Conservation (phyloP, 2,797 vertebrate genomes). For the Channallabes apus region DNA sequence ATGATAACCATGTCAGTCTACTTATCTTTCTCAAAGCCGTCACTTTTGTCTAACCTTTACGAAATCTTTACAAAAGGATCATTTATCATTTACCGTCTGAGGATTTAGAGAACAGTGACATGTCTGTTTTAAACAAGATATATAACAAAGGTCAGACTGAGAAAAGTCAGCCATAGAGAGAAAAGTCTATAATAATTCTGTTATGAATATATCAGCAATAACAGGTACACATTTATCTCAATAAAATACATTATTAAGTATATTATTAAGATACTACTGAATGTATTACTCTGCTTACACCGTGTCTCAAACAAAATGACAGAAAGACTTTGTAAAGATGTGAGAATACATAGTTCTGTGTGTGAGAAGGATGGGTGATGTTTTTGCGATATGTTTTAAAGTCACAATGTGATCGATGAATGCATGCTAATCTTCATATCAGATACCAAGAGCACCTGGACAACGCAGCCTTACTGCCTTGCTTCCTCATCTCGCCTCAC, state of each 20-base stretch:
- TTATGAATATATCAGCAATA: not conserved
- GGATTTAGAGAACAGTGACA: not conserved
- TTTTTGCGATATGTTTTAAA: not conserved
- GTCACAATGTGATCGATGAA: not conserved
- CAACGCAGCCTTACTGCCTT: not conserved
- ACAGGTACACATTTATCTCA: too few relatives aligned
- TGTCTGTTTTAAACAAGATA: not conserved
- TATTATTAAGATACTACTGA: not conserved
- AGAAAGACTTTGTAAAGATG: not conserved
- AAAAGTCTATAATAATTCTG: not conserved
- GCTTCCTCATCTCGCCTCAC: not conserved
- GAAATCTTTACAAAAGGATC: not conserved
- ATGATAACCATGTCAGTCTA: too few relatives aligned
- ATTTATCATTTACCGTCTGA: not conserved
- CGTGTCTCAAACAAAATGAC: not conserved
- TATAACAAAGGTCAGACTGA: not conserved
- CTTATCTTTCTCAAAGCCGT: not conserved
- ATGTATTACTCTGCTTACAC: not conserved
- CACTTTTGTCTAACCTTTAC: not conserved
- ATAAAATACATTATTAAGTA: not conserved
- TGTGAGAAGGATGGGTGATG: not conserved
- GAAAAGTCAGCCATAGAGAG: not conserved
- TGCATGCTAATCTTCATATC: conserved; percentile 4
- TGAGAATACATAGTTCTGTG: not conserved
- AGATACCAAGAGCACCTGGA: not conserved